A percentile compares a stretch with the other conserved stretches of the same genome.
Conservation (phyloP, 2,888 invertebrate genomes). For the Piscicola geometra region DNA sequence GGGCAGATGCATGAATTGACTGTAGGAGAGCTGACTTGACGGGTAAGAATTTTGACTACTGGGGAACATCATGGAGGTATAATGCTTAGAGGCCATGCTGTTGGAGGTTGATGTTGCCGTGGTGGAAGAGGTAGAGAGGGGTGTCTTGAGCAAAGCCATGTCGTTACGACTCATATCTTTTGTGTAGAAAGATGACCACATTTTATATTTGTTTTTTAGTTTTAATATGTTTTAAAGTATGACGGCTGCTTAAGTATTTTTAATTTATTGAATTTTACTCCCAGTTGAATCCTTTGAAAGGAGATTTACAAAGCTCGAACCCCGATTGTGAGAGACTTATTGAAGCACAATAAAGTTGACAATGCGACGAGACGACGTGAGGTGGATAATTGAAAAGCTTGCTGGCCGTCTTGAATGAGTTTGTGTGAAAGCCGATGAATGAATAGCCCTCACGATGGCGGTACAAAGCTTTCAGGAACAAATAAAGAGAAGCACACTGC, state of each 20-base stretch:
- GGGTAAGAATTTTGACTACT: not conserved
- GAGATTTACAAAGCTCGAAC: too few species aligned
- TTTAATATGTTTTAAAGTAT: too few species aligned
- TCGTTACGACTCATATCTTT: not conserved
- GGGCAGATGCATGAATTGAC: not conserved
- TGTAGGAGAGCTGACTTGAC: not conserved
- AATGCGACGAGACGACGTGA: not conserved
- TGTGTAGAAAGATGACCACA: conserved; percentile 4
- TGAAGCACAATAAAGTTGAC: not conserved
- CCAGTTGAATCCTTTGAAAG: too few species aligned
- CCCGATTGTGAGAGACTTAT: not conserved
- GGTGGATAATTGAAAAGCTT: not conserved
- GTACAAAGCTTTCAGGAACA: not conserved
- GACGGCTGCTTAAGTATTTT: too few species aligned
- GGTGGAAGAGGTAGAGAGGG: not conserved
- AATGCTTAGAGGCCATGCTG: not conserved
- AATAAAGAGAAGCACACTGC: not conserved
- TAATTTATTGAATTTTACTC: too few species aligned
- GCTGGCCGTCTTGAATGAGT: not conserved
- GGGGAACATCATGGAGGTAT: not conserved
- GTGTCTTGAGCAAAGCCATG: not conserved
- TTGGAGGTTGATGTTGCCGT: not conserved
- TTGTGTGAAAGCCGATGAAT: not conserved
- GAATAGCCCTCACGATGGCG: too few species aligned
- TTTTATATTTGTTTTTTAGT: too few species aligned